Evolutionary conservation across 2,888 invertebrate species (phyloP).

Genomic region (Dasysyrphus tricinctus): DNA sequence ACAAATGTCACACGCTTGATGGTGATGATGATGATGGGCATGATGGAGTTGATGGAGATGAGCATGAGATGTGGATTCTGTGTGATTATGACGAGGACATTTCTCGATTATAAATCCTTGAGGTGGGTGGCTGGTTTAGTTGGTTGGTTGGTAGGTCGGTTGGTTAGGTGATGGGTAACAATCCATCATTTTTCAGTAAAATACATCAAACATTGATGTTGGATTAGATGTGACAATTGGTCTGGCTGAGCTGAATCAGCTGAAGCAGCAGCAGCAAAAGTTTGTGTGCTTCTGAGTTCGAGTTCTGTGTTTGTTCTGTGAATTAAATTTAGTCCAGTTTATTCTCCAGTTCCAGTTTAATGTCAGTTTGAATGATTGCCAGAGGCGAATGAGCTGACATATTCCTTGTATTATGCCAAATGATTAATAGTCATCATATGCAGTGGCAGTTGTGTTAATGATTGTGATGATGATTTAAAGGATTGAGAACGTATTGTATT

Average conservation of each 20-base stretch:
- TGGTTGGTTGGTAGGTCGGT: not conserved
- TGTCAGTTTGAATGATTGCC: conserved; percentile 75
- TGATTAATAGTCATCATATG: conserved; percentile 75
- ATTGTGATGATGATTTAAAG: conserved; percentile 76
- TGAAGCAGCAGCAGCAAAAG: not conserved
- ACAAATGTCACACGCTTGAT: conserved; percentile 43
- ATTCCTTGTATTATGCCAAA: conserved; percentile 67
- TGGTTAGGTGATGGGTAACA: conserved; percentile 50
- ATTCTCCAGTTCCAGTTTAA: conserved; percentile 37
- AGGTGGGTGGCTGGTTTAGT: conserved; percentile 35
- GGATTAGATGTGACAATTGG: conserved; percentile 73
- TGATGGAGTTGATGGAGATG: conserved; percentile 39
- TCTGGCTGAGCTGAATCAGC: conserved; percentile 29
- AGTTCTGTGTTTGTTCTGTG: conserved; percentile 53
- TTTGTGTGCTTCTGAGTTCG: conserved; percentile 9
- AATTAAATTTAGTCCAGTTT: conserved; percentile 69
- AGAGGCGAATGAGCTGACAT: conserved; percentile 68
- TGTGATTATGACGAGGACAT: conserved; percentile 71
- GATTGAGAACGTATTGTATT: conserved; percentile 56
- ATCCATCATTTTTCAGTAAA: conserved; percentile 74
- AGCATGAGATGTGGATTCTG: conserved; percentile 32
- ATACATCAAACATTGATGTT: conserved; percentile 75
- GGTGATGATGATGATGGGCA: conserved; percentile 45
- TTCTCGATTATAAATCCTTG: conserved; percentile 74
- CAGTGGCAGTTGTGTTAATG: conserved; percentile 75